Base-by-base conservation (phyloP, 1,140 invertebrate genomes). In the Megalopta genalis region DNA sequence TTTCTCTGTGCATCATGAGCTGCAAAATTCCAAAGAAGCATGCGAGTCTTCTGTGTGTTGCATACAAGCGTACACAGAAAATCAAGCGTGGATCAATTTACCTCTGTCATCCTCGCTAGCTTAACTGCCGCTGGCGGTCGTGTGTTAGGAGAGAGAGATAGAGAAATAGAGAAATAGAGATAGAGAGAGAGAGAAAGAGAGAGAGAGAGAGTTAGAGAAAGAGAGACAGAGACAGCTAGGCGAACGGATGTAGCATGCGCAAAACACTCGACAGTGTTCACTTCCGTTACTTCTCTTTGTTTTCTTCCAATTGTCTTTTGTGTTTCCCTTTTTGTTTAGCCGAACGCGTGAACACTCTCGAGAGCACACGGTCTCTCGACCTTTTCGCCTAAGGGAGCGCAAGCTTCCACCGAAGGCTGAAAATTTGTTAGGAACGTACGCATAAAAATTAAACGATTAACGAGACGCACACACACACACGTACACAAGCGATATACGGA, bases 401-500 rank as follows among this genome's bases (percentile, higher is more conserved):
- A 60, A 74, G 81, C 77, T 83, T 65, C 65, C 54, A 66, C 21
- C 16, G 62, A 39, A 69, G 54, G 32, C 37, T 25, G 66, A 23
- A 80, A 80, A 66, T 66, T 60, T 60, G 82, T 83, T 80, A 74
- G 82, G 68, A 70, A 84, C 70, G 66, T 62, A 75, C 59, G 75
- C 60, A 75, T 70, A 32, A 21, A 52, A 42, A 76, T 72, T 64
- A 59, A 80, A 83, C 79, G 70, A 75, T 88, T 82, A 86, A 89
- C 83, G 80, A 85, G 77, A 88, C 77, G 80, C 81, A 80, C 82
- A 83, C 81, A 82, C 80, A 85, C 73, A 84, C 86, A 83, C 83
- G n/a, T 7, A 49, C 46, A 86, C 86, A 89, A 81, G 85, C 81
- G 78, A 88, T 78, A 87, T 84, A 86, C 73, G 68, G 77, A 42